These are phyloP conservation scores for Sturnira hondurensis DNA, from an alignment of 2,113 vertebrate genomes.

Conservation along the genomic window DNA sequence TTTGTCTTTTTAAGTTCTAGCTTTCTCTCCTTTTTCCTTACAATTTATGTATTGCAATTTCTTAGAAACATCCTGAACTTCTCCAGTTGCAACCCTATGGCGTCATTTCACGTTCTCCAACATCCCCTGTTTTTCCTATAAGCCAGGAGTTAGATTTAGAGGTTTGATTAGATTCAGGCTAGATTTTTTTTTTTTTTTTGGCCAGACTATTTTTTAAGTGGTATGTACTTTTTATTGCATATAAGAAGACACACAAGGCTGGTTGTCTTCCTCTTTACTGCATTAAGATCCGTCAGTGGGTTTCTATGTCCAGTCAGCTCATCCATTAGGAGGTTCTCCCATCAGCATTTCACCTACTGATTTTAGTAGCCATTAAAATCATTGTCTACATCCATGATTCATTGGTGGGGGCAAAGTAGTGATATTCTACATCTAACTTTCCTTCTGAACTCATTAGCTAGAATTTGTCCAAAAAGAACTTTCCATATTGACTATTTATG, in stretches of 20 bases:
- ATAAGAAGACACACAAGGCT: neutral
- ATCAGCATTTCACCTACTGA: neutral
- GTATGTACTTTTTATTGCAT: neutral
- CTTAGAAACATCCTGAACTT: neutral
- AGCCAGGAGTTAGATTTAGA: neutral
- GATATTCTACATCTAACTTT: neutral
- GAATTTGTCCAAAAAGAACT: constrained; percentile 31
- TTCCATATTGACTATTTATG: neutral
- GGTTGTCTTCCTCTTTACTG: neutral
- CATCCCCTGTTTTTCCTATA: neutral
- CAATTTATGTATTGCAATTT: neutral
- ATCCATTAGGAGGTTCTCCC: neutral
- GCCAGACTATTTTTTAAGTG: neutral
- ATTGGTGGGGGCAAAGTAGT: neutral
- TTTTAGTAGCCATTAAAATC: neutral
- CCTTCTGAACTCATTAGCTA: neutral
- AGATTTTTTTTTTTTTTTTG: neutral
- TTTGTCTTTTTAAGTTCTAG: neutral
- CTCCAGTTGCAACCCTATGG: neutral
- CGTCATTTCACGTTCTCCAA: neutral
- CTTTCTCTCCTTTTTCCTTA: neutral
- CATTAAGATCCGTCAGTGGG: neutral
- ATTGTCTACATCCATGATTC: neutral
- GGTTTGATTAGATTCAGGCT: neutral
- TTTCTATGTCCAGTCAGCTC: neutral